Evolutionary conservation across 2,113 vertebrate genomes (phyloP), one percentile per base, ranked within the genome.

Genomic region (Brachyhypopomus gauderio): DNA sequence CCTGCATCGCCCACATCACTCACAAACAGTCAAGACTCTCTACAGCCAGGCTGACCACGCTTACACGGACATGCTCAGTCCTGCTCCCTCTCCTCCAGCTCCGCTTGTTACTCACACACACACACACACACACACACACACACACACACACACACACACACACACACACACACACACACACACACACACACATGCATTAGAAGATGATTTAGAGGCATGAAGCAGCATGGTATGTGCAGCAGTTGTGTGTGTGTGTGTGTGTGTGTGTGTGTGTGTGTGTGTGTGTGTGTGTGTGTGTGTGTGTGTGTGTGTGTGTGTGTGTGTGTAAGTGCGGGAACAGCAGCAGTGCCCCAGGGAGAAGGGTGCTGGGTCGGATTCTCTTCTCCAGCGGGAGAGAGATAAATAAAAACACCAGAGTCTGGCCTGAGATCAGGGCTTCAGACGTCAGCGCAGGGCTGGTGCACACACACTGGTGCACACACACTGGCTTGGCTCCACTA

Each of bases 391-490:
- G 67, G 72, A 52, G 45, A 67, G 75, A 48, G 59, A 52, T 66
- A 80, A 74, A 80, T 74, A 80, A 80, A 80, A 72, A 80, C 78
- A 74, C 79, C 45, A 34, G 41, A 45, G 71, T 80, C 79, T 55
- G 48, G 36, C 70, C 71, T 16, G 79, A 60, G 73, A 73, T 55
- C 56, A 63, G 19, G n/a, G 73, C 71, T 80, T 34, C 36, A 75
- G 73, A 59, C 77, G 34, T 79, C 69, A 72, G 14, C 60, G 41
- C 45, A 52, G 45, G 8, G 12, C 45, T 48, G 45, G 38, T 4
- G 38, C 38, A 7, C 38, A 38, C n/a, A n/a, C n/a, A 30, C 30
- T 30, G 30, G 30, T 30, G 41, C 41, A 9, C 41, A 8, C 41
- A 41, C 5, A 41, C 41, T 9, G 5, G 45, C 52, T 60, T 72